Evolutionary conservation across 2,113 vertebrate species (phyloP), one percentile per base, ranked within the genome.

Genomic region (Otus sunia): DNA sequence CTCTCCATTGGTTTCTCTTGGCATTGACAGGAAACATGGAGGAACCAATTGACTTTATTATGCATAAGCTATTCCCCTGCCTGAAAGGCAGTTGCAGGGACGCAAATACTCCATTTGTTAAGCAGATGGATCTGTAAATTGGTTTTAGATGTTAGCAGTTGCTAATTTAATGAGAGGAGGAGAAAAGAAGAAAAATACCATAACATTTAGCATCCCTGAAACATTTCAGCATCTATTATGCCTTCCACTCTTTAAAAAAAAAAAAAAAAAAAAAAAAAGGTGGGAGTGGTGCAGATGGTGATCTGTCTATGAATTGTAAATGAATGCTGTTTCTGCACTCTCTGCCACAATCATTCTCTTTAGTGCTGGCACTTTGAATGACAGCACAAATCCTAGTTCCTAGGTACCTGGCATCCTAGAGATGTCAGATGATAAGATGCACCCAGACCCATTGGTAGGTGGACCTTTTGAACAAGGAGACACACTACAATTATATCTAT

Each of bases 81-180:
- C 86, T 75, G 23, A 87, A 80, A 96, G 23, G n/a, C 37, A 71
- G 39, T 84, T 95, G 7, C 26, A 86, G 16, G 26, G 37, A 55
- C 69, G 32, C 85, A 92, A 94, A 84, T 52, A n/a, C 4, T 85
- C 15, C 29, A 67, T 96, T 83, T 96, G 10, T 74, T 89, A 87
- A 81, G 41, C 60, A 74, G 41, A 87, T 81, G 60, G 39, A 71
- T 63, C 37, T 81, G 45, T 75, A 91, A 91, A 84, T 84, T 88
- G 4, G 25, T 79, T 76, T 91, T 78, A 71, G 37, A 49, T 59
- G 43, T 88, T 86, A 74, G 20, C 7, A 83, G 30, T 45, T 47
- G n/a, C 11, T 94, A 91, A 86, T 88, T 95, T 91, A 89, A 84
- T 62, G 22, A 22, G 14, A 91, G 19, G 32, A 91, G 4, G 11